A percentile compares a stretch with the other conserved stretches of the same genome.
phyloP scores from a whole-genome alignment of 35 echinoderm and acorn worm genomes.

The Strongylocentrotus purpuratus region DNA sequence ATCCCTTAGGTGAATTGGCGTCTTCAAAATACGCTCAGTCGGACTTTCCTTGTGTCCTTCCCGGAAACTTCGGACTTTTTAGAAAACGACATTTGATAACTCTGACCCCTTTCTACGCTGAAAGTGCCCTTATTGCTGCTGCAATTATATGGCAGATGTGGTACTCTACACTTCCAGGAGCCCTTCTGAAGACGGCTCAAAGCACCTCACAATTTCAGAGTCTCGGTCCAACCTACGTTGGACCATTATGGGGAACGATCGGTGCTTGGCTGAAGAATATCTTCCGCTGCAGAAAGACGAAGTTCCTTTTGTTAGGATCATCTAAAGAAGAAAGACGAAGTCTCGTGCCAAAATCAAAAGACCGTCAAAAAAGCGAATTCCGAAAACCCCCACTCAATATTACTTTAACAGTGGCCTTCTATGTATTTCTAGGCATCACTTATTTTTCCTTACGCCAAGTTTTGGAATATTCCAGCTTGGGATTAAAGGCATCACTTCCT shows the following conservation, averaged over 20 bases:
- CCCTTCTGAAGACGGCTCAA: not conserved
- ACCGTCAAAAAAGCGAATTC: not conserved
- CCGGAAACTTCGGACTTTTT: not conserved
- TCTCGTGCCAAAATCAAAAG: not conserved
- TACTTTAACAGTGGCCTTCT: not conserved
- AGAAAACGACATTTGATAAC: not conserved
- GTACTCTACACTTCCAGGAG: not conserved
- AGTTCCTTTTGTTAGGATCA: not conserved
- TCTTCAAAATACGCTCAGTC: not conserved
- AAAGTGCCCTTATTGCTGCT: not conserved
- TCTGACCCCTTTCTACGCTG: conserved; percentile 23
- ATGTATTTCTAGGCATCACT: not conserved
- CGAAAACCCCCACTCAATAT: not conserved
- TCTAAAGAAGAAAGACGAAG: not conserved
- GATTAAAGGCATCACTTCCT: not conserved
- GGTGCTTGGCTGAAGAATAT: not conserved
- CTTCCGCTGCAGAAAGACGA: not conserved
- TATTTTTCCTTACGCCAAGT: not conserved
- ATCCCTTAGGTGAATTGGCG: not conserved
- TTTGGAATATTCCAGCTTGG: not conserved
- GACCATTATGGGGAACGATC: not conserved
- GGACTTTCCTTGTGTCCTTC: not conserved
- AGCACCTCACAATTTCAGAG: not conserved
- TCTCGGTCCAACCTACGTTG: not conserved
- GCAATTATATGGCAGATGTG: not conserved